Base-by-base conservation (phyloP, 2,797 vertebrate genomes). In the Psittacula echo region DNA sequence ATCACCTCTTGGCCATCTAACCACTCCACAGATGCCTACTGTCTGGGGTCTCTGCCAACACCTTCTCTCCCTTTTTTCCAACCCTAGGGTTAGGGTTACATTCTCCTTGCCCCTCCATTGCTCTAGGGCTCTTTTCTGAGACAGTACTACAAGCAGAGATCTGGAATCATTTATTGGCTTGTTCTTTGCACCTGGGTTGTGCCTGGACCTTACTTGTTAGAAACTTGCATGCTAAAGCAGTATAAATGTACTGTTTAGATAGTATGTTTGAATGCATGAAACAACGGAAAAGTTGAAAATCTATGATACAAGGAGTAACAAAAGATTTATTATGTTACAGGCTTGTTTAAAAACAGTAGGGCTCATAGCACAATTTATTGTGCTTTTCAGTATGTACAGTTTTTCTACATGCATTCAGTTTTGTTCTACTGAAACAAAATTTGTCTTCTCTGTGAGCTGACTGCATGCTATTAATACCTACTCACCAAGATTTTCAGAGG, bases 271-370 rank as follows among this genome's bases (percentile, higher is more conserved):
- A 62, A 73, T 48, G 50, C 7, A 10, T 15, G 32, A 54, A 82
- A 37, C 20, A 71, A 54, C 23, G 27, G 53, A 58, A 83, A 81
- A 89, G 21, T 9, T 42, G 72, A 51, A 71, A 94, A 67, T 42
- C 13, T 93, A 20, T 79, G 71, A 53, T 51, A 66, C 11, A 48
- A 76, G n/a, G 45, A 83, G 42, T 10, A 89, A 64, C 24, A 53
- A 51, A 71, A 74, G 16, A 68, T 92, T 90, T 94, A 61, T 85
- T 47, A 17, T 47, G 34, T 65, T 78, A 82, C 32, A 56, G 29
- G 8, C 23, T 68, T 85, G 53, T 93, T 94, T 89, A 91, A 92
- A 85, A 93, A 61, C 87, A 80, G 72, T 86, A 89, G 87, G 32
- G n/a, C 74, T 89, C 56, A 42, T 17, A 58, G 42, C 18, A 76